These are phyloP conservation scores for Sebastes baramenuke DNA, from an alignment of 2,797 vertebrate species.

Conservation along the genomic window DNA sequence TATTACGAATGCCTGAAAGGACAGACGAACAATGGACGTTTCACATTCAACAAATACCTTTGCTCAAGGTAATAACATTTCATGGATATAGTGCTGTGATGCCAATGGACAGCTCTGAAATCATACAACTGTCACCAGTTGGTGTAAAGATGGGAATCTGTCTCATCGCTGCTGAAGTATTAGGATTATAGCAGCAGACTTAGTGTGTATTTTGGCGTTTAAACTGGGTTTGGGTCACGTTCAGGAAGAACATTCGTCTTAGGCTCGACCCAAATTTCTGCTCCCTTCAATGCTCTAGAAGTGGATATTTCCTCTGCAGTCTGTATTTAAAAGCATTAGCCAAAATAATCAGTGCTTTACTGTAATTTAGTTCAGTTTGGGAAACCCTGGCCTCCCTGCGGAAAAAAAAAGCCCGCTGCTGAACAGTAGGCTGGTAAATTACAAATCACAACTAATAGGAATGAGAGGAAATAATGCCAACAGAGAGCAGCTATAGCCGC, in stretches of 20 bases:
- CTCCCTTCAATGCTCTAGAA: neutral
- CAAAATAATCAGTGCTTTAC: neutral
- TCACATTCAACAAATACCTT: neutral
- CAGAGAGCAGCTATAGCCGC: neutral
- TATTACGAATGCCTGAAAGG: neutral
- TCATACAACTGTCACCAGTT: neutral
- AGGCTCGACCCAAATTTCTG: neutral
- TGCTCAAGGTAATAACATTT: neutral
- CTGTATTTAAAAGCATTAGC: neutral
- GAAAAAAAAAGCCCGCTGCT: neutral
- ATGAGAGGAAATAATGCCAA: neutral
- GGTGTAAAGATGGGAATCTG: neutral
- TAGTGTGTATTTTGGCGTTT: neutral
- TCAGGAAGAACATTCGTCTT: neutral
- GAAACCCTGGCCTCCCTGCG: neutral
- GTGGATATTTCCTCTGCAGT: neutral
- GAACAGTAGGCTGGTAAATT: neutral
- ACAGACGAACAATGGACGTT: neutral
- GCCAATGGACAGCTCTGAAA: neutral
- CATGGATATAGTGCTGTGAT: neutral
- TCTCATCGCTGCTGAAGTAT: neutral
- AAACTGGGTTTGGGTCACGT: neutral
- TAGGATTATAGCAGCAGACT: neutral
- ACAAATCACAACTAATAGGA: conserved; percentile 31
- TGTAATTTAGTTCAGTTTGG: conserved; percentile 12